Conservation (phyloP, 2,888 invertebrate species). For the Quadroppia sp. region DNA sequence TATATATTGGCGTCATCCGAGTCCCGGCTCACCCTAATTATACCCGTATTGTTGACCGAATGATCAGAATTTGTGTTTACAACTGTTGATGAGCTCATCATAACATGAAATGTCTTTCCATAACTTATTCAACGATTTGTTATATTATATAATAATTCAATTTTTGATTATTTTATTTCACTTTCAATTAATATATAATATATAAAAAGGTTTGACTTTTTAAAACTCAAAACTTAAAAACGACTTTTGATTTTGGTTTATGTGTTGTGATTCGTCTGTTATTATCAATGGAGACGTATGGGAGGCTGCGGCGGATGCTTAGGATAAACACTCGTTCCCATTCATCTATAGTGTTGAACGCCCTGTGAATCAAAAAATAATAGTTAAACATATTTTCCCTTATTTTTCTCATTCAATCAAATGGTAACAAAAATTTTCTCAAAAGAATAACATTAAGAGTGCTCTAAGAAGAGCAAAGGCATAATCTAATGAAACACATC, state of each 20-base stretch:
- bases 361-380: constrained; percentile 5
- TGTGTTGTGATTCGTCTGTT: not conserved
- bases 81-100: constrained; percentile 34
- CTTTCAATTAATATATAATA: constrained; percentile 12
- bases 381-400: not conserved
- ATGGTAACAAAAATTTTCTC: not conserved
- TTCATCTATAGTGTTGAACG: constrained; percentile 24
- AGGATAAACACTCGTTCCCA: constrained; percentile 23
- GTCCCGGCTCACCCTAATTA: constrained; percentile 10
- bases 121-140: constrained; percentile 29
- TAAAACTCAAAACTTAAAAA: constrained; percentile 31
- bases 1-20: constrained; percentile 23
- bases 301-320: constrained; percentile 35
- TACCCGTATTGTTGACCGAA: constrained; percentile 33
- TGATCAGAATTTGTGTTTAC: constrained; percentile 32
- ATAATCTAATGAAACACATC: constrained; percentile 27
- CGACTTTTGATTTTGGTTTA: constrained; percentile 36
- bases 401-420: not conserved
- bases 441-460: constrained; percentile 25
- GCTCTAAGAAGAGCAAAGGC: not conserved
- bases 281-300: constrained; percentile 31
- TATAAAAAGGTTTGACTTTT: not conserved
- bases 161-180: constrained; percentile 33
- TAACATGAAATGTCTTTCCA: constrained; percentile 29
- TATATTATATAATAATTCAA: constrained; percentile 2